Evolutionary conservation across 2,113 vertebrate genomes (phyloP), one percentile per base, ranked within the genome.

Genomic region (Rafetus swinhoei): DNA sequence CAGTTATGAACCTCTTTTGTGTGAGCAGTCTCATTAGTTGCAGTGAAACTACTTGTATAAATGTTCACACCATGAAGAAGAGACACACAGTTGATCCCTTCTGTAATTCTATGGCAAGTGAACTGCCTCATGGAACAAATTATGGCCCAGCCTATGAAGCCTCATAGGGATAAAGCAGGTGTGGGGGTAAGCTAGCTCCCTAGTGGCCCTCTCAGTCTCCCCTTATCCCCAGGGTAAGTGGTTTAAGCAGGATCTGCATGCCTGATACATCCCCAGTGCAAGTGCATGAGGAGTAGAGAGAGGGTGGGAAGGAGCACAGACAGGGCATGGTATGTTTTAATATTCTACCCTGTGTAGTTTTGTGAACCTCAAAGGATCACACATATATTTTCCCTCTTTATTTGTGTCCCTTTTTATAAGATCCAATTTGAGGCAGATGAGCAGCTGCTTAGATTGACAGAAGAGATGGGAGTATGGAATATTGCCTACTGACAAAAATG

Each of bases 181-280:
- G 6, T 45, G 45, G 3, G 10, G 60, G 62, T 15, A 59, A 5
- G 3, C 22, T 25, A 29, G 22, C 13, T 22, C 22, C 4, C 3
- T 79, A 5, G 12, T 45, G 81, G 32, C 32, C 25, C 25, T 60
- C 24, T 60, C 59, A 60, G 11, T 10, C 25, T 60, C 10, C 57
- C 25, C 59, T 60, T 60, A 27, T 60, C 59, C 25, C 59, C 25
- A 60, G 27, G 59, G 5, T 60, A 27, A 10, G 25, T 60, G 59
- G 59, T 60, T 2, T 60, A 27, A 60, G 22, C 59, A 55, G 45
- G 14, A 12, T 3, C 22, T 16, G 2, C n/a, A 16, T 62, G 22
- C 53, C 82, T 65, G 52, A 2, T 12, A 3, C 6, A 9, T 82
- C 82, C 32, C n/a, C 59, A 74, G 7, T 55, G 32, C 0, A 0